Evolutionary conservation across 2,797 vertebrate genomes (phyloP), one percentile per base, ranked within the genome.

Genomic region (Borostomias antarcticus): DNA sequence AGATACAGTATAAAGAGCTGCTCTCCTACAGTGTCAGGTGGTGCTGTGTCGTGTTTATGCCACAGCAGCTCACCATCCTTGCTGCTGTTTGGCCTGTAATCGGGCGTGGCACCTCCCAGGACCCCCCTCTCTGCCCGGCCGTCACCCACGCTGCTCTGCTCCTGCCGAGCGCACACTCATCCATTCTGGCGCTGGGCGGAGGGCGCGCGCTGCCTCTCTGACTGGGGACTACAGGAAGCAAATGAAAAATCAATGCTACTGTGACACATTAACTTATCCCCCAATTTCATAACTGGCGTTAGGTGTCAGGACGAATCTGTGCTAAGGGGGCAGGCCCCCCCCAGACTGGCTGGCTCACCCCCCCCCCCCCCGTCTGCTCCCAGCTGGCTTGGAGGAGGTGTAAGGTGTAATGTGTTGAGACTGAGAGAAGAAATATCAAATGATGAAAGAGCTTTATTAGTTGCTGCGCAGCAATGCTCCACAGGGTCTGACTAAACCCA

Each of bases 241-340:
- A 90, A 90, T 89, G 86, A 89, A 90, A 90, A 90, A 90, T 89
- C 89, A 86, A 90, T 89, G 86, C 70, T 72, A 65, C 85, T 82
- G 84, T 89, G 89, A 90, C 89, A 90, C 86, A 89, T 90, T 89
- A 90, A 90, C 89, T 88, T 89, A 89, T 89, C 85, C 87, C 85
- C 83, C 85, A 85, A 85, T 89, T 90, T 89, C 85, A 89, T 87
- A 89, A 87, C 86, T 87, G 89, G 80, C 88, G 86, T 86, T 83
- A 59, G 82, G 80, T 88, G 88, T 89, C 87, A 87, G 82, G 80
- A 83, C 70, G 76, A 86, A 88, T 87, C 83, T 85, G 85, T 72
- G 56, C 70, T 30, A 67, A 69, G 70, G 81, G 48, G 50, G 61
- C 21, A 19, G 48, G 47, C 35, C 56, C n/a, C n/a, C n/a, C n/a